Percentiles rank a stretch among this genome's conserved stretches.
phyloP scores from a whole-genome alignment of 2,888 invertebrate species.

The Syrphus vitripennis region DNA sequence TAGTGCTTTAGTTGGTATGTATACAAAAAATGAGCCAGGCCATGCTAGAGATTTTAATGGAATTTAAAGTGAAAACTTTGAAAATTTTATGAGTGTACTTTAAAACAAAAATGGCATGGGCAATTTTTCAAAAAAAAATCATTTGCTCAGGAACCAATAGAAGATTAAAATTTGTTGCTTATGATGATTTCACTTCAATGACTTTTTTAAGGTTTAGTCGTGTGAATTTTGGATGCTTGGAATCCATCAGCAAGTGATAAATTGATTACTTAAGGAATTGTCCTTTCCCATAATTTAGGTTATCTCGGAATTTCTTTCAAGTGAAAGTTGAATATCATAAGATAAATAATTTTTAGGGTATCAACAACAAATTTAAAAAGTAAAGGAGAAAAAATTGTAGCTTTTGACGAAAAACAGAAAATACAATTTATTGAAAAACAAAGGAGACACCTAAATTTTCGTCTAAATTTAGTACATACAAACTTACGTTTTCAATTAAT shows the following conservation, averaged over 20 bases:
- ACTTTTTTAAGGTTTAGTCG: not conserved
- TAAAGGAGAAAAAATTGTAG: too few species aligned
- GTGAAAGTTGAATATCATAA: not conserved
- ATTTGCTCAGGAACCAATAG: not conserved
- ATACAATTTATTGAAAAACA: too few species aligned
- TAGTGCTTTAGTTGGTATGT: not conserved
- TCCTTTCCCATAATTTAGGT: not conserved
- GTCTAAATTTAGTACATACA: too few species aligned
- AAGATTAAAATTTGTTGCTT: not conserved
- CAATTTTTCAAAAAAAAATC: not conserved
- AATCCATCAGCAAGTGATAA: not conserved
- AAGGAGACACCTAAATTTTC: too few species aligned
- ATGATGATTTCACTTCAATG: not conserved
- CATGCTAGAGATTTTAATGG: not conserved
- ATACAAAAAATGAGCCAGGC: not conserved
- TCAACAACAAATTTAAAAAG: too few species aligned
- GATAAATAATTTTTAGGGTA: too few species aligned
- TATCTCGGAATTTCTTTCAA: not conserved
- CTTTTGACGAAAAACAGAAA: too few species aligned
- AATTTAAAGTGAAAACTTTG: slow-evolving; percentile 32
- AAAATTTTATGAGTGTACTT: not conserved
- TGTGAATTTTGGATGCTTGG: not conserved
- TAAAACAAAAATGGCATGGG: not conserved
- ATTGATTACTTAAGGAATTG: not conserved
- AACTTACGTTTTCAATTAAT: too few species aligned